phyloP scores from a whole-genome alignment of 2,888 invertebrate species.

The Sturmia bella region DNA sequence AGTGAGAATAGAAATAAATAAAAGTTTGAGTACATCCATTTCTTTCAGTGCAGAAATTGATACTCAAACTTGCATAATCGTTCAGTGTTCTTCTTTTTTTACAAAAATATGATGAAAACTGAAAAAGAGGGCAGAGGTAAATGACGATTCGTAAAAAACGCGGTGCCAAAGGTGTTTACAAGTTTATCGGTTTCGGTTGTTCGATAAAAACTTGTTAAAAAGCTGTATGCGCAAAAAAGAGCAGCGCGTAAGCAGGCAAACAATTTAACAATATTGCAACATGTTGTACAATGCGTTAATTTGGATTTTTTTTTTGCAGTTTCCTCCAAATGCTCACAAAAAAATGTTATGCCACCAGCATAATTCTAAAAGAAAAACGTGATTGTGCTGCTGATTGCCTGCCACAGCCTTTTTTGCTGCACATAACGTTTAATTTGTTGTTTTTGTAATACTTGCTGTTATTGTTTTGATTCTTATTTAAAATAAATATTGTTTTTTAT shows the following conservation, averaged over 20 bases:
- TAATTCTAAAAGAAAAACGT: slow-evolving; percentile 68
- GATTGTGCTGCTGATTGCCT: slow-evolving; percentile 70
- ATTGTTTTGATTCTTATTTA: slow-evolving; percentile 38
- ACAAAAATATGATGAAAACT: slow-evolving; percentile 58
- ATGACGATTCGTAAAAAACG: too few species aligned
- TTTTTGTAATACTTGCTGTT: slow-evolving; percentile 26
- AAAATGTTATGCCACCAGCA: slow-evolving; percentile 68
- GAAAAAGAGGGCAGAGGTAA: slow-evolving; percentile 30
- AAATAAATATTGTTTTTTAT: slow-evolving; percentile 42
- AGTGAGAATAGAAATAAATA: too few species aligned
- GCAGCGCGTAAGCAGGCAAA: slow-evolving; percentile 32
- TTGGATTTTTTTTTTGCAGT: slow-evolving; percentile 47
- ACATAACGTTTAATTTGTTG: slow-evolving; percentile 21
- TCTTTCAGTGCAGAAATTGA: slow-evolving; percentile 57
- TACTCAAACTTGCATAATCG: slow-evolving; percentile 64
- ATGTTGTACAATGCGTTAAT: slow-evolving; percentile 70
- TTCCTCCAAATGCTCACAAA: slow-evolving; percentile 44
- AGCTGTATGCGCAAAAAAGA: slow-evolving; percentile 52
- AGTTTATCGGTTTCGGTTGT: slow-evolving; percentile 69
- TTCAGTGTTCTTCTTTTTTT: not conserved
- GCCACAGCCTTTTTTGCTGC: slow-evolving; percentile 42
- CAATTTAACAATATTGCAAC: slow-evolving; percentile 69
- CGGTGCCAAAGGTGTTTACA: slow-evolving; percentile 68
- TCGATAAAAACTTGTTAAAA: slow-evolving; percentile 69
- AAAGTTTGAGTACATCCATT: not conserved